Percentiles rank a stretch among this genome's conserved stretches.
Conservation (phyloP, 2,113 vertebrate genomes). For the Neofelis nebulosa region DNA sequence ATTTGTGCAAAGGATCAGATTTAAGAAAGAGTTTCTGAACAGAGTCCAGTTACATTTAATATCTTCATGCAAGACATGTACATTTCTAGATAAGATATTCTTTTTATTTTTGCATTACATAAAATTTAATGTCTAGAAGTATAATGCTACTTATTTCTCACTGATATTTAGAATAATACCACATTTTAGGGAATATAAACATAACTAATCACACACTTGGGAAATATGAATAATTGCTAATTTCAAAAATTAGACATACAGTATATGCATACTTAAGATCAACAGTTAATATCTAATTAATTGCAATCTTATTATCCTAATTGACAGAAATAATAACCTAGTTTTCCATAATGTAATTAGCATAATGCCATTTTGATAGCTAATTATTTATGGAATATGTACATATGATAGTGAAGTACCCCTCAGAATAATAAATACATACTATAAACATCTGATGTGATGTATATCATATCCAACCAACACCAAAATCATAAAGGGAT, state of each 20-base stretch:
- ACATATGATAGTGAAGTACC: background rate
- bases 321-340: background rate
- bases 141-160: background rate
- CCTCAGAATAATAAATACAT: background rate
- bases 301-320: background rate
- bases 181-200: slow-evolving; percentile 31
- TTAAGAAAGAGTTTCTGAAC: slow-evolving; percentile 49
- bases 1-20: slow-evolving; percentile 75
- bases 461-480: background rate
- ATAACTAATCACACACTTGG: background rate
- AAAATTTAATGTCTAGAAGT: background rate
- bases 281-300: background rate
- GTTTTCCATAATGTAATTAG: background rate
- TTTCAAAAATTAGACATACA: slow-evolving; percentile 34
- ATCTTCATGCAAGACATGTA: background rate
- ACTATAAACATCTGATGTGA: background rate
- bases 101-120: background rate
- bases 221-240: slow-evolving; percentile 6
- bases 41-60: slow-evolving; percentile 24
- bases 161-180: background rate
- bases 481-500: background rate
- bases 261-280: background rate
- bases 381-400: background rate
- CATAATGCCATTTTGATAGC: background rate
- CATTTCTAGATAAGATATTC: background rate